Conservation (phyloP, 35 echinoderm and acorn worm species). For the Patiria miniata region DNA sequence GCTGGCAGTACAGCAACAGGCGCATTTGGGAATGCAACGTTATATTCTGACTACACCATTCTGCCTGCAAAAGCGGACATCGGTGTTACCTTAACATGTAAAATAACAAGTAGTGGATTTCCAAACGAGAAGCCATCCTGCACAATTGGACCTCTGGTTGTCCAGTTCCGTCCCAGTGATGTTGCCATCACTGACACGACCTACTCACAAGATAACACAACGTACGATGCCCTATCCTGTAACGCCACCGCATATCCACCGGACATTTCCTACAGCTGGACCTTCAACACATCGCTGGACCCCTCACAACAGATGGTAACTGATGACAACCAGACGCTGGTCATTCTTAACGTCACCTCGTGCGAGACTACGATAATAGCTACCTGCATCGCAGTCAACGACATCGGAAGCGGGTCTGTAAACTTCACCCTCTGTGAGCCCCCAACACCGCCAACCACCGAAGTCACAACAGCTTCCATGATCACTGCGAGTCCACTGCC, state of each 20-base stretch:
- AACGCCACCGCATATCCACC: not conserved
- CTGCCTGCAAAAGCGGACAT: not conserved
- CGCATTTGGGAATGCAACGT: not conserved
- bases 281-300: not conserved
- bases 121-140: not conserved
- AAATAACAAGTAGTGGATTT: not conserved
- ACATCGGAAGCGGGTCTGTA: not conserved
- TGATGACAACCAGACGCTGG: conserved; percentile 1
- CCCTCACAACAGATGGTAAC: not conserved
- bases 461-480: not conserved
- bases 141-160: conserved; percentile 8
- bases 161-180: not conserved
- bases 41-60: not conserved
- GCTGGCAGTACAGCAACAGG: no score
- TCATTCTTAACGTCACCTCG: not conserved
- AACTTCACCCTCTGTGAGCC: not conserved
- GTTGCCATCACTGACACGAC: not conserved
- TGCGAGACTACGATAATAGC: conserved; percentile 10
- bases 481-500: not conserved
- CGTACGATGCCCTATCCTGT: not conserved
- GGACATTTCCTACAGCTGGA: conserved; percentile 17
- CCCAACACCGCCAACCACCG: not conserved
- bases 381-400: conserved; percentile 8
- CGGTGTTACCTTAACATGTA: not conserved
- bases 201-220: not conserved